These are phyloP conservation scores for Craterocephalus amniculus DNA, from an alignment of 2,797 vertebrate species.

Conservation along the genomic window DNA sequence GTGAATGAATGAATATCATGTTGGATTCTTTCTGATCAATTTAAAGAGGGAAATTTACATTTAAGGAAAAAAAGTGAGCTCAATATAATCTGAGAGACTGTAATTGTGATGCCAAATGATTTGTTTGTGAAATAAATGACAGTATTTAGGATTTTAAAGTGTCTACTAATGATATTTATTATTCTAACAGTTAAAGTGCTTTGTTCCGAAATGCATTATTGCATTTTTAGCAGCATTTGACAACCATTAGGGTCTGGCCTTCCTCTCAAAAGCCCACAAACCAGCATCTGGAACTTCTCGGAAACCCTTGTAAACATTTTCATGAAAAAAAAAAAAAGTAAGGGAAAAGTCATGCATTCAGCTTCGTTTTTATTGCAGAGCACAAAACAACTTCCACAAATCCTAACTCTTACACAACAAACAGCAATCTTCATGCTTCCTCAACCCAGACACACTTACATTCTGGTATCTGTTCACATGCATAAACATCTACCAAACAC, in stretches of 20 bases:
- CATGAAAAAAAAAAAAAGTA: slow-evolving; percentile 21
- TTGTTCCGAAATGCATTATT: slow-evolving; percentile 38
- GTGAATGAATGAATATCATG: slow-evolving; percentile 65
- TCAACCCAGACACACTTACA: slow-evolving; percentile 28
- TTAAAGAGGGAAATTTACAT: slow-evolving; percentile 76
- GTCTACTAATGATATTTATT: slow-evolving; percentile 54
- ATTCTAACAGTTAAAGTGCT: slow-evolving; percentile 27
- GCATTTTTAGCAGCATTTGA: slow-evolving; percentile 58
- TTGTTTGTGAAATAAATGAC: slow-evolving; percentile 82
- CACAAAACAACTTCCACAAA: slow-evolving; percentile 69
- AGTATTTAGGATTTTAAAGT: slow-evolving; percentile 77
- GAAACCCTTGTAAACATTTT: slow-evolving; percentile 55
- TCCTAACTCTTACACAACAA: slow-evolving; percentile 47
- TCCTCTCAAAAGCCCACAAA: slow-evolving; percentile 45
- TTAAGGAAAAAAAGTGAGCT: slow-evolving; percentile 65
- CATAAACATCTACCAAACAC: slow-evolving; percentile 35
- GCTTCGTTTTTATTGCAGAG: slow-evolving; percentile 73
- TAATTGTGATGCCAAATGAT: slow-evolving; percentile 82
- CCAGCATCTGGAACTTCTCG: slow-evolving; percentile 72
- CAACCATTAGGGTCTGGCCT: slow-evolving; percentile 51
- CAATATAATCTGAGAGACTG: slow-evolving; percentile 75
- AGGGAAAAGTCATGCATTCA: slow-evolving; percentile 48
- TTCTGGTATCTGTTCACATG: slow-evolving; percentile 34
- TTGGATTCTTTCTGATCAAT: slow-evolving; percentile 59
- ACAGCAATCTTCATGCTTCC: slow-evolving; percentile 16